A percentile compares a stretch with the other conserved stretches of the same genome.
Conservation (phyloP, 2,797 vertebrate species). For the Diceros bicornis region DNA sequence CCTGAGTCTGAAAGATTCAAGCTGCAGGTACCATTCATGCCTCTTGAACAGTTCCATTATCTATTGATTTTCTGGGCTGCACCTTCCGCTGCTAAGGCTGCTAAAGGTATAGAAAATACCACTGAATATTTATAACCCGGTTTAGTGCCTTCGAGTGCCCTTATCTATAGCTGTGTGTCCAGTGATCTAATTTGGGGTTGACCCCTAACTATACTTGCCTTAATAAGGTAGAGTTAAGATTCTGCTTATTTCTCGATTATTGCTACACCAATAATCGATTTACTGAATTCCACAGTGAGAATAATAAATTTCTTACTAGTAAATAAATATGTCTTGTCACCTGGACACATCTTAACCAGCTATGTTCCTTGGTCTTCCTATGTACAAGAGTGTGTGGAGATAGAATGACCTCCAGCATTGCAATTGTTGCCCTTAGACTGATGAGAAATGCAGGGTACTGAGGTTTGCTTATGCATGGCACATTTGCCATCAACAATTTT, state of each 20-base stretch:
- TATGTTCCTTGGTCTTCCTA: neutral
- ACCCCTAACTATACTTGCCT: neutral
- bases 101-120: neutral
- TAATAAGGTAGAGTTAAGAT: neutral
- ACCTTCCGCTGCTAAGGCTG: neutral
- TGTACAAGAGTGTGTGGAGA: neutral
- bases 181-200: neutral
- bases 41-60: neutral
- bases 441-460: neutral
- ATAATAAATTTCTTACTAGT: neutral
- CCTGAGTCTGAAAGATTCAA: neutral
- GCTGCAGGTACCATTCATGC: neutral
- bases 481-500: neutral
- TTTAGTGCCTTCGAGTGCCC: neutral
- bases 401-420: neutral
- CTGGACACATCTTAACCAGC: neutral
- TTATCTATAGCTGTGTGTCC: neutral
- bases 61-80: neutral
- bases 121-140: neutral
- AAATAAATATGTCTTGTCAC: neutral
- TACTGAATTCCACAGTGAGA: neutral
- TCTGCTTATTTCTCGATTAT: neutral
- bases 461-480: neutral
- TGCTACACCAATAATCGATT: neutral
- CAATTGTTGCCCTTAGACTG: neutral